Base-by-base conservation (phyloP, 2,113 vertebrate species). In the Zosterops hypoxanthus region DNA sequence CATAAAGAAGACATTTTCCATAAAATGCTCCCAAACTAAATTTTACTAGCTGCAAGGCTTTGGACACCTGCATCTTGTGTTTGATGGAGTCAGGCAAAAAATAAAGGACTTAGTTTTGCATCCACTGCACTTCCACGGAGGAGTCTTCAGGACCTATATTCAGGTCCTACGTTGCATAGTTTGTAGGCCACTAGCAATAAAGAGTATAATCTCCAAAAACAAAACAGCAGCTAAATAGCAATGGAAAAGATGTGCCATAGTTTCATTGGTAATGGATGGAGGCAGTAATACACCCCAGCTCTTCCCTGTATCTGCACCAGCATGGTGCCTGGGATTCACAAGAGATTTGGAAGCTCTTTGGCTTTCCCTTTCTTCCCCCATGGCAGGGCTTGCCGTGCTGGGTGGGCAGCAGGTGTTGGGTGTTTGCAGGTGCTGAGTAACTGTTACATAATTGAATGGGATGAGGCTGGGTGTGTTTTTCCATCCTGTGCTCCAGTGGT, bases 251-350 rank as follows among this genome's bases (percentile, higher is more conserved):
- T 1, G 2, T 49, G 11, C 33, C 2, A 8, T 8, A 33, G 23
- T 21, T 47, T 39, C 5, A 17, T 2, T 11, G 2, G 7, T 59
- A 42, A 14, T 33, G 39, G 42, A 23, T 13, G 28, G 26, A 75
- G 29, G 25, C 31, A 52, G 11, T 34, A 26, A 12, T 22, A 13
- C 4, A 5, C 18, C 26, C 11, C 3, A 15, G 0, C 11, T 61
- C 24, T 46, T 69, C n/a, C 26, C 4, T 49, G 3, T 91, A 5
- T 15, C 55, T 77, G 33, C 17, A 64, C 14, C 50, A 60, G 9
- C 15, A 24, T 0, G 1, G 4, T 50, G 17, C 18, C 18, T 59
- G 34, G 8, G 34, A 14, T 28, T 18, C 18, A 13, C 8, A 29
- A 36, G 28, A 61, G 17, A 24, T 57, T 86, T 82, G 39, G 14